Conservation (phyloP, 2,113 vertebrate species). For the Scomber japonicus region DNA sequence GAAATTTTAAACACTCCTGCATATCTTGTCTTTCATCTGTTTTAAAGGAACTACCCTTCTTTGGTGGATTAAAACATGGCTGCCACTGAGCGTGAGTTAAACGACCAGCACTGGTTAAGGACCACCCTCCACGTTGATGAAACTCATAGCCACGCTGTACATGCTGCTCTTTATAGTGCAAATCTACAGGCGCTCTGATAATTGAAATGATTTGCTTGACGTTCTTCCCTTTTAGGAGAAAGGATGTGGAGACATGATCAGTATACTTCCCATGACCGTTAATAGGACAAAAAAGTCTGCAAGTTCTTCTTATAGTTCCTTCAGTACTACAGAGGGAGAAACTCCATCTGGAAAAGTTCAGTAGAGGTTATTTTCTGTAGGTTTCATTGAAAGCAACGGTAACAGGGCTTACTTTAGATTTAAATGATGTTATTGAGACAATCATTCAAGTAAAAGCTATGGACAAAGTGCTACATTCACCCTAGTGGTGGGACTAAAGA, state of each 20-base stretch:
- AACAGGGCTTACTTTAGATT: not conserved
- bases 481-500: not conserved
- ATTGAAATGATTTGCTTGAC: slow-evolving; percentile 78
- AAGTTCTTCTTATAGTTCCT: slow-evolving; percentile 20
- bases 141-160: slow-evolving; percentile 49
- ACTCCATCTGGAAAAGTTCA: slow-evolving; percentile 12
- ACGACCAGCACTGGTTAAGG: slow-evolving; percentile 63
- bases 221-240: slow-evolving; percentile 65
- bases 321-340: not conserved
- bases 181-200: slow-evolving; percentile 61
- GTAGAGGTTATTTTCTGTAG: not conserved
- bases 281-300: slow-evolving; percentile 36
- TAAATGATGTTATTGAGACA: no score
- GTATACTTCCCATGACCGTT: slow-evolving; percentile 48
- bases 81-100: slow-evolving; percentile 65
- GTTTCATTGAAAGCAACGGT: not conserved
- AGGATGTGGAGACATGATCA: slow-evolving; percentile 62
- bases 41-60: slow-evolving; percentile 75
- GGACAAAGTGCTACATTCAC: not conserved
- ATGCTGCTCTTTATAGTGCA: slow-evolving; percentile 70
- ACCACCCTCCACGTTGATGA: slow-evolving; percentile 72
- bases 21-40: slow-evolving; percentile 83
- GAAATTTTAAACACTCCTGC: slow-evolving; percentile 82
- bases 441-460: no score
- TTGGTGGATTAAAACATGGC: slow-evolving; percentile 73